Evolutionary conservation across 2,888 invertebrate species (phyloP), one percentile per base, ranked within the genome.

Genomic region (Caenorhabditis wallacei): DNA sequence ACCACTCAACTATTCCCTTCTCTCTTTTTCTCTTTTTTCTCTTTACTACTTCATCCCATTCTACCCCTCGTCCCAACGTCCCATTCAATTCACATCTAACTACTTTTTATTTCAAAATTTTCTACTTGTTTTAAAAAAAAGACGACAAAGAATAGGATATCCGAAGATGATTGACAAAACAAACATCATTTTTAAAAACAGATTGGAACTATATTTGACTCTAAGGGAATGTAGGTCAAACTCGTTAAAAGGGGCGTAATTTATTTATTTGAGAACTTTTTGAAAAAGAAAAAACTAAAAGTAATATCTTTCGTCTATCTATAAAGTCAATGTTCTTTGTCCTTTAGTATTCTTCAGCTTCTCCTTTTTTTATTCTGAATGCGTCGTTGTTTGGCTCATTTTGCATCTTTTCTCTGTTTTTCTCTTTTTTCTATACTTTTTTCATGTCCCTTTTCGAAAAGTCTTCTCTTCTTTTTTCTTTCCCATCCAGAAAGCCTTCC

Each of bases 1-100:
- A 46, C 74, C 64, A 63, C 54, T 63, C 64, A 43, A 54, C 64
- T 51, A 37, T 46, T 61, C 59, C 57, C 63, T 26, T n/a, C n/a
- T 56, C 40, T 59, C 22, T 18, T 0, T 20, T 4, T 59, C 59
- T 40, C 13, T 48, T 24, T 46, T 48, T 51, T 24, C 1, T 51
- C 46, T 48, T 13, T 48, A 48, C 46, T 48, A 43, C 43, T 43
- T 43, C 43, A 43, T 43, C 18, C 13, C 46, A 4, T 48, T 18
- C 18, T 48, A 18, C 46, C 46, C 18, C 2, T 7, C 7, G 46
- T 48, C 46, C 18, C 46, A n/a, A 5, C n/a, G 18, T 18, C 46
- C 46, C 46, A 48, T 48, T 48, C 18, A 48, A n/a, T 48, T 59
- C 30, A 11, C 10, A 10, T 48, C 13, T 18, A 13, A 4, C 18